A percentile compares a stretch with the other conserved stretches of the same genome.
Evolutionary conservation across 2,113 vertebrate species (phyloP).

Genomic region (Struthidea cinerea): DNA sequence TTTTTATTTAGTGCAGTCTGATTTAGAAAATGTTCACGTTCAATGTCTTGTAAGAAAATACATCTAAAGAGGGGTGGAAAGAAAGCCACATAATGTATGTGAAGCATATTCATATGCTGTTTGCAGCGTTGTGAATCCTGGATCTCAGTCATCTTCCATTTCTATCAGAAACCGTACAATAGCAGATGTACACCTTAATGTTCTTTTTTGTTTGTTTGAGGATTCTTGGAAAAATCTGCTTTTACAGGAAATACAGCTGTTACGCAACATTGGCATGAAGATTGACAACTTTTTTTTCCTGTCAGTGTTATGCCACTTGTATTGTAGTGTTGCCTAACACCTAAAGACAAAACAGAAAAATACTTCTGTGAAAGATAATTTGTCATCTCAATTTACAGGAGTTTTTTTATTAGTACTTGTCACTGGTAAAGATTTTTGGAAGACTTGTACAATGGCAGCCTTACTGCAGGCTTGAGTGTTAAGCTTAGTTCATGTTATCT

Average conservation of each 20-base stretch:
- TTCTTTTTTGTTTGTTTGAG: neutral
- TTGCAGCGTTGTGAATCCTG: neutral
- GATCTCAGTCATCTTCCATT: neutral
- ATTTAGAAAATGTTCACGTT: neutral
- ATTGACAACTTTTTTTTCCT: conserved; percentile 31
- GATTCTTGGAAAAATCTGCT: neutral
- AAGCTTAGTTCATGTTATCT: conserved; percentile 64
- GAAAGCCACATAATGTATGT: neutral
- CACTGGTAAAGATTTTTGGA: conserved; percentile 40
- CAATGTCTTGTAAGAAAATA: neutral
- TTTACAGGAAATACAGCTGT: neutral
- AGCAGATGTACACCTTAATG: neutral
- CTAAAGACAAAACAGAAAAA: neutral
- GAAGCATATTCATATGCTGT: neutral
- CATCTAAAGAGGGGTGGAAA: neutral
- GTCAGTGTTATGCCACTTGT: neutral
- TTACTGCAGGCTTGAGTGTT: conserved; percentile 46
- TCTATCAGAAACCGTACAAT: neutral
- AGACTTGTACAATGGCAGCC: neutral
- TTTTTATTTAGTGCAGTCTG: neutral
- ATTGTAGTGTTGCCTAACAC: neutral
- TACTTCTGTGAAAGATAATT: neutral
- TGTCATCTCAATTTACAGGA: neutral
- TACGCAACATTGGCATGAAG: neutral
- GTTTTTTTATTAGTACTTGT: neutral